Evolutionary conservation across 2,113 vertebrate species (phyloP).

Genomic region (Azemiops feae): DNA sequence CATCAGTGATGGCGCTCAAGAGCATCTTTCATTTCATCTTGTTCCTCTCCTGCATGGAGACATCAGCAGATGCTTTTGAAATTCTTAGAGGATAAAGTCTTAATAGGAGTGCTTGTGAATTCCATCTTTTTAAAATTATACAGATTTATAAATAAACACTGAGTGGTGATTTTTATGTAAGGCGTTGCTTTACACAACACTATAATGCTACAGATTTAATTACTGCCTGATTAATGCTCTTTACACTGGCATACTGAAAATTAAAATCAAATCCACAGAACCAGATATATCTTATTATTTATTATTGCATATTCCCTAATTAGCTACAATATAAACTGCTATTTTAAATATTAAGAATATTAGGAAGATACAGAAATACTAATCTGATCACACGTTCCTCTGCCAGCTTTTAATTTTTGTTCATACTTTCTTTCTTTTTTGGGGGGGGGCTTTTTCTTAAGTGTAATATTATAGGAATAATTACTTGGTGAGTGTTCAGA

Average conservation of each 20-base stretch:
- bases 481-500: not conserved
- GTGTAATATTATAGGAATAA: not conserved
- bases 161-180: not conserved
- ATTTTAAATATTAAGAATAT: not conserved
- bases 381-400: not conserved
- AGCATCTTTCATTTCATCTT: not conserved
- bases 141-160: not conserved
- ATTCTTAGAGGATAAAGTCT: not conserved
- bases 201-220: conserved; percentile 1
- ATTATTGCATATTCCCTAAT: not conserved
- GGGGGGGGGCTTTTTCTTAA: not conserved
- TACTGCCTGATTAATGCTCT: not conserved
- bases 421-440: not conserved
- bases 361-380: not conserved
- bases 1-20: not conserved
- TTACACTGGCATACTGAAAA: not conserved
- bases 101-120: not conserved
- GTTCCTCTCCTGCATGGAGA: not conserved
- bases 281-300: not conserved
- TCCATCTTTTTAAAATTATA: not conserved
- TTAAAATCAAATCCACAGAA: not conserved
- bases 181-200: not conserved
- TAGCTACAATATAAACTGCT: not conserved
- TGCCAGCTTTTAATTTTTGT: not conserved
- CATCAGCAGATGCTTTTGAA: not conserved